A percentile compares a stretch with the other conserved stretches of the same genome.
Evolutionary conservation across 2,888 invertebrate genomes (phyloP).

Genomic region (Drosophila prolongata): DNA sequence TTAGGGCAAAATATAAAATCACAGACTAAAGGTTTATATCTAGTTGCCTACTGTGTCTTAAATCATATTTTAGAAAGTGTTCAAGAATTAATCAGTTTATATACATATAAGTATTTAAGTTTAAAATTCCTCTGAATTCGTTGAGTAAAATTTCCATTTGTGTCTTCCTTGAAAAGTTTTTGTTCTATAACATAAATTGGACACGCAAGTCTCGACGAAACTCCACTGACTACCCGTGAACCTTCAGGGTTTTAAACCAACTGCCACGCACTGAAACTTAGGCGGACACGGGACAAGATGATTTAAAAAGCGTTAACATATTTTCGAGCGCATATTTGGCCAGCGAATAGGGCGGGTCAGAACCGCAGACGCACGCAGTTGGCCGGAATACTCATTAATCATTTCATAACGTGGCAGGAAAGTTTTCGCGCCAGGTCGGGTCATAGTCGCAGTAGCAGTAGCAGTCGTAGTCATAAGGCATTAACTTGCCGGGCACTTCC

Average conservation of each 20-base stretch:
- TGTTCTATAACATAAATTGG: not conserved
- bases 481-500: conserved; percentile 72
- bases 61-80: too few relatives aligned
- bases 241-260: conserved; percentile 32
- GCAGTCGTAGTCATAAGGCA: conserved; percentile 68
- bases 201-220: not conserved
- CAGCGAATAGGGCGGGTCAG: conserved; percentile 35
- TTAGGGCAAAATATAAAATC: too few relatives aligned
- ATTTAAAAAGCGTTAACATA: conserved; percentile 78
- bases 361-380: conserved; percentile 63
- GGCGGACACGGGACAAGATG: conserved; percentile 49
- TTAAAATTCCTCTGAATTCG: too few relatives aligned
- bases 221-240: conserved; percentile 2
- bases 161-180: not conserved
- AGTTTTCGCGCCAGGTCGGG: conserved; percentile 53
- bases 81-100: too few relatives aligned
- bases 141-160: too few relatives aligned
- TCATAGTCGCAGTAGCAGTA: conserved; percentile 57
- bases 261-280: conserved; percentile 2
- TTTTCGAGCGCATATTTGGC: conserved; percentile 61
- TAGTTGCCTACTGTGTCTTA: too few relatives aligned
- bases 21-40: too few relatives aligned
- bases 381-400: conserved; percentile 74
- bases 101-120: too few relatives aligned
- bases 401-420: conserved; percentile 69